These are phyloP conservation scores for Marcusenius ussheri DNA, from an alignment of 2,113 vertebrate genomes.

Conservation along the genomic window DNA sequence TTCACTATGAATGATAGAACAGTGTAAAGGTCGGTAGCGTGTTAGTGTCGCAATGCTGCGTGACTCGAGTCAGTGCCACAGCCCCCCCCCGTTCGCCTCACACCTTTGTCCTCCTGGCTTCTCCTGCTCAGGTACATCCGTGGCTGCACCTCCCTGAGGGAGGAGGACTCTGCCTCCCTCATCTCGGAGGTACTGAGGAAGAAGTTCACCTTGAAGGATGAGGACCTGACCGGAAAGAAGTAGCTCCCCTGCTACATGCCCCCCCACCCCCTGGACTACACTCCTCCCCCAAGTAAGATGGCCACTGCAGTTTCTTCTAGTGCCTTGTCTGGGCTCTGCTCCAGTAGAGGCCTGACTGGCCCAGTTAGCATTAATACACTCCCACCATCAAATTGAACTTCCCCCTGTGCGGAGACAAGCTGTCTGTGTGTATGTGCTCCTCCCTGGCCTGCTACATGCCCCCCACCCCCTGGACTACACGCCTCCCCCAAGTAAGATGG, in stretches of 20 bases:
- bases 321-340: not conserved
- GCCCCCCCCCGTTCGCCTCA: not conserved
- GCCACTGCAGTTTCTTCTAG: not conserved
- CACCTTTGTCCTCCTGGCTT: not conserved
- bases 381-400: not conserved
- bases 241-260: conserved; percentile 31
- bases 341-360: not conserved
- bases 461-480: conserved; percentile 10
- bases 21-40: not conserved
- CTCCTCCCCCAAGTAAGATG: conserved; percentile 50
- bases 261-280: conserved; percentile 7
- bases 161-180: conserved; percentile 81
- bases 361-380: not conserved
- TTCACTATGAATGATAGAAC: not conserved
- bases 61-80: not conserved
- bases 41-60: not conserved
- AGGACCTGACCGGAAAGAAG: conserved; percentile 69
- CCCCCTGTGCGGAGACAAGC: no score
- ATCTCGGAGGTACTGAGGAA: conserved; percentile 88
- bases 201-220: conserved; percentile 88
- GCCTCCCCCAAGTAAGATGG: conserved; percentile 50
- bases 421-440: no score
- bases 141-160: conserved; percentile 74
- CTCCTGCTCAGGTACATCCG: conserved; percentile 61
- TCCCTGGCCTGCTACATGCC: not conserved